Conservation (phyloP, 2,797 vertebrate species). For the Malurus splendens region DNA sequence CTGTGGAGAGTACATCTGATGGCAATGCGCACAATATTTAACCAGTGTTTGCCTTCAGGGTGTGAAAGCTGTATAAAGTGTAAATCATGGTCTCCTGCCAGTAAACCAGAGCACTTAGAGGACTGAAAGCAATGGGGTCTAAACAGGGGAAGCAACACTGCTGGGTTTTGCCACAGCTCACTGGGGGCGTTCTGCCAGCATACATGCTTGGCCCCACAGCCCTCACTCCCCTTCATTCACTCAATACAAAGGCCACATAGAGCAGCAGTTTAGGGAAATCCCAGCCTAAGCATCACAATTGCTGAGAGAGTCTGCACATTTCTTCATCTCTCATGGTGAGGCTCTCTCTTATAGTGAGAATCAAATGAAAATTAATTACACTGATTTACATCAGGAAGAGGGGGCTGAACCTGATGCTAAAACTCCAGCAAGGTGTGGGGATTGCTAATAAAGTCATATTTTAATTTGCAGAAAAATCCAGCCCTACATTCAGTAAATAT, state of each 20-base stretch:
- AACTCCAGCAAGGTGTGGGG: not conserved
- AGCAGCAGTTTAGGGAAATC: not conserved
- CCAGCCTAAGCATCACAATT: not conserved
- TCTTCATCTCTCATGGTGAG: not conserved
- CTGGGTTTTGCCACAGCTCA: not conserved
- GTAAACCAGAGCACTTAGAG: not conserved
- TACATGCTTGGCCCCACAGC: no score
- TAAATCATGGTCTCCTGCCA: not conserved
- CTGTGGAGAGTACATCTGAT: not conserved
- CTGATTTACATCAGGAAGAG: not conserved
- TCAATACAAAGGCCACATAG: rapidly evolving
- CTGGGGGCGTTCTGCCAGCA: not conserved
- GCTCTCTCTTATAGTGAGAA: not conserved
- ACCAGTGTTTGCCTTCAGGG: not conserved
- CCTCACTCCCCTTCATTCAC: not conserved
- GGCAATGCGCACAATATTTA: not conserved
- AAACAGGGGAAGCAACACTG: rapidly evolving
- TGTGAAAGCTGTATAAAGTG: not conserved
- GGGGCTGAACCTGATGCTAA: not conserved
- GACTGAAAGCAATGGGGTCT: not conserved
- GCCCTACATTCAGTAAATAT: not conserved
- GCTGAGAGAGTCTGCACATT: not conserved
- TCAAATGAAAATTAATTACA: not conserved
- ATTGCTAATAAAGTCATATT: not conserved
- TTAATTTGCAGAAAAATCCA: not conserved